Evolutionary conservation across 2,797 vertebrate genomes (phyloP).

Genomic region (Enoplosus armatus): DNA sequence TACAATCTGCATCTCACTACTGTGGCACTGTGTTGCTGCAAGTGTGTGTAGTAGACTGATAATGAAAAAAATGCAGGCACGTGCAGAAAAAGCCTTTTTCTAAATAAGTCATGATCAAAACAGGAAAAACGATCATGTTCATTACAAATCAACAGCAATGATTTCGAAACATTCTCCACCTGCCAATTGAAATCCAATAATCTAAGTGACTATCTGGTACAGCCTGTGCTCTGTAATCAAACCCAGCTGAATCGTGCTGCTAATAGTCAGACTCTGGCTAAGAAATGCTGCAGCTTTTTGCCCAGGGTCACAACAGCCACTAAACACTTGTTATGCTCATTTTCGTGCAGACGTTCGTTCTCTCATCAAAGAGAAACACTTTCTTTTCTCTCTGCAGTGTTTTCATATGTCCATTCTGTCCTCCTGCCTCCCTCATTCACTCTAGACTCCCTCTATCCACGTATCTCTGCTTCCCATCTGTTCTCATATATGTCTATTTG

Average conservation of each 20-base stretch:
- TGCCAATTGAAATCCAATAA: constrained; percentile 55
- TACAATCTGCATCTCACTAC: not conserved
- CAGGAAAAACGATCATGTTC: not conserved
- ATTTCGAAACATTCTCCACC: constrained; percentile 46
- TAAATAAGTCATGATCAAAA: constrained; percentile 8
- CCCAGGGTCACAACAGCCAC: constrained; percentile 61
- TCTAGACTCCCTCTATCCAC: not conserved
- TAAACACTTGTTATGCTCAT: constrained; percentile 59
- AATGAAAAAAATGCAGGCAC: not conserved
- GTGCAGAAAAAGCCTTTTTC: constrained; percentile 9
- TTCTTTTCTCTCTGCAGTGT: not conserved
- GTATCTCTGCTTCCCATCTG: not conserved
- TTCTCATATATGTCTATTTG: constrained; percentile 5
- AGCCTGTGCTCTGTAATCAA: constrained; percentile 71
- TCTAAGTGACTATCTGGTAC: constrained; percentile 63
- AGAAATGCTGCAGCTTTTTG: constrained; percentile 64
- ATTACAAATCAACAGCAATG: constrained; percentile 24
- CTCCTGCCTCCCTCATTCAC: not conserved
- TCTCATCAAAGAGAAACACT: constrained; percentile 12
- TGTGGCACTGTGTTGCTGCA: not conserved
- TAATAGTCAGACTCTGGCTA: constrained; percentile 63
- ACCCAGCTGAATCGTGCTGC: constrained; percentile 73
- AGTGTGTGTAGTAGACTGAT: not conserved
- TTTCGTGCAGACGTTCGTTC: constrained; percentile 20
- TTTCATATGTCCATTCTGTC: constrained; percentile 7